Base-by-base conservation (phyloP, 92 coral and sea anemone species). In the Siderastrea radians region DNA sequence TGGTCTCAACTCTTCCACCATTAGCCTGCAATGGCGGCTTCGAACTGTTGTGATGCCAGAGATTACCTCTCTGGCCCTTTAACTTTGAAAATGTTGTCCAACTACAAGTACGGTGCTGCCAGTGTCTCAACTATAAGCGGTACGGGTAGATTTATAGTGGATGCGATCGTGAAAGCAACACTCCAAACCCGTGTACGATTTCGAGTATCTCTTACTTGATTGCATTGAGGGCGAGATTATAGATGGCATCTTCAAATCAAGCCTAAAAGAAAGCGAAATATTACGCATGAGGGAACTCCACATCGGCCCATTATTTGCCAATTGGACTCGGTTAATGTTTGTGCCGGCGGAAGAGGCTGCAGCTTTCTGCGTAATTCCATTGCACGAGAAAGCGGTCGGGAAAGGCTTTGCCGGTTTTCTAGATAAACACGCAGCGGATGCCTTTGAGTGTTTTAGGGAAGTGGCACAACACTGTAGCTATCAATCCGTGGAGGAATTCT, bases 301-400 rank as follows among this genome's bases (percentile, higher is more conserved):
- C 67, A 10, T 81, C 47, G 57, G 79, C 53, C 49, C 71, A 43
- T 89, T 84, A 4, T 51, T 38, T 26, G 67, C 19, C 17, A 65
- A 84, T 49, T 66, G 71, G 16, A 84, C 84, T 65, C 68, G 86
- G 2, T 83, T 78, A 16, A 81, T 76, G 55, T 72, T 49, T 72
- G 87, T 70, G 4, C 83, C 95, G 1, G 92, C 84, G 4, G 90
- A 88, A 64, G 95, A 92, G 48, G 90, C 66, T 1, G 92, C 95
- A 48, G 81, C 70, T 12, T 69, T 92, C 72, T 69, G 89, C 9
- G 55, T 92, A 13, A 65, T 63, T 48, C 87, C 74, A 4, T 72
- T 83, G 50, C 73, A 49, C 10, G 87, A 80, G 10, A 91, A 78
- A 54, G 14, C 88, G 10, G 54, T 60, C 60, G 81, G 77, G 60